These are phyloP conservation scores for Lasioglossum lativentre DNA, from an alignment of 2,888 invertebrate genomes.

Conservation along the genomic window DNA sequence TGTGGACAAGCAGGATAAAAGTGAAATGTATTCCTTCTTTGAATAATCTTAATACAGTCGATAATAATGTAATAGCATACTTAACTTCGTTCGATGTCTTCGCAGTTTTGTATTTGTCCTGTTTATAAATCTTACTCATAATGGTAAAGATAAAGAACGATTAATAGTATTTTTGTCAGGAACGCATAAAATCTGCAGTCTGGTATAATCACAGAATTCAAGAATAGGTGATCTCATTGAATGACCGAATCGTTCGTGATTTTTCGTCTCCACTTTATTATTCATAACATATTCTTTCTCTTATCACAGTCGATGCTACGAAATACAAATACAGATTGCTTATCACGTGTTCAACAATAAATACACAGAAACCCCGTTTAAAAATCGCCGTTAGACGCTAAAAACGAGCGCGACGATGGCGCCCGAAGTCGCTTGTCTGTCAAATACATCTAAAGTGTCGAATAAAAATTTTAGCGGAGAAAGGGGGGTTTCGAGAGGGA, in stretches of 20 bases:
- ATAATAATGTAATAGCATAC: too few relatives aligned
- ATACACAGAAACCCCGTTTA: conserved; percentile 25
- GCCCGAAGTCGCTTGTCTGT: neutral
- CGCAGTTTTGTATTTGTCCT: too few relatives aligned
- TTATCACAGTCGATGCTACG: conserved; percentile 70
- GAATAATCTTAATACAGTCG: too few relatives aligned
- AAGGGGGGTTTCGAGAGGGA: too few relatives aligned
- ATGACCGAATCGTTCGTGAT: neutral
- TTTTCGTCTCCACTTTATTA: conserved; percentile 50
- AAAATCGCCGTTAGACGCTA: conserved; percentile 13
- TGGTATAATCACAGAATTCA: neutral
- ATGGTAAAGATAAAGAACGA: too few relatives aligned
- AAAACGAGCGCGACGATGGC: neutral
- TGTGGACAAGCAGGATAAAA: too few relatives aligned
- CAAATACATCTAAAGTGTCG: conserved; percentile 20
- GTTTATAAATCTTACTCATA: too few relatives aligned
- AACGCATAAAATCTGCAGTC: too few relatives aligned
- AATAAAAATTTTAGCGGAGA: conserved; percentile 10
- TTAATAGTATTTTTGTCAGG: too few relatives aligned
- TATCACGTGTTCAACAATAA: conserved; percentile 48
- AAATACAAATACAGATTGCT: conserved; percentile 62
- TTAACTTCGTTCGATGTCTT: too few relatives aligned
- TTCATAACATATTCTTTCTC: conserved; percentile 37
- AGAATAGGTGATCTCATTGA: neutral
- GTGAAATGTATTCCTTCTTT: too few relatives aligned